These are phyloP conservation scores for Octonoba sinensis DNA, from an alignment of 2,888 invertebrate genomes.

Conservation along the genomic window DNA sequence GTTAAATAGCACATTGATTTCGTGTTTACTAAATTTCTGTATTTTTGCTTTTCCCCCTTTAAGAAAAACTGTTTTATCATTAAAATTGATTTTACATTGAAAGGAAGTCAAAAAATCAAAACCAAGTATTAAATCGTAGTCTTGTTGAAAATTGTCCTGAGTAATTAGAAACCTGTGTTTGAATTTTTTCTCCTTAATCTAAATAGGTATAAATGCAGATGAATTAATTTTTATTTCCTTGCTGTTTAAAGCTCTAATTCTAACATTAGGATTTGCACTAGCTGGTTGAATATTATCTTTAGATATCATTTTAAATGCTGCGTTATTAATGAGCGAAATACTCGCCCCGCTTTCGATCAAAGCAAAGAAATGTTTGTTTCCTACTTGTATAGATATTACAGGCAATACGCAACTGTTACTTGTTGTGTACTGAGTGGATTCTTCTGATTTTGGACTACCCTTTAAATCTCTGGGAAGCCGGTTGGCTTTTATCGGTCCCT, in stretches of 20 bases:
- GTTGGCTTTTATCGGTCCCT: too few species aligned
- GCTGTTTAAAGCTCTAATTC: neutral
- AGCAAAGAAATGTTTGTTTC: neutral
- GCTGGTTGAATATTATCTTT: neutral
- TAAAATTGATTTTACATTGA: conserved; percentile 13
- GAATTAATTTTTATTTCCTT: conserved; percentile 5
- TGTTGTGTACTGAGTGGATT: too few species aligned
- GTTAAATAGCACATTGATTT: conserved; percentile 3
- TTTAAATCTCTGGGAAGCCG: neutral
- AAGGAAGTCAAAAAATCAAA: conserved; percentile 2
- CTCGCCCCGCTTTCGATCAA: neutral
- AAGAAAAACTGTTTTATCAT: neutral
- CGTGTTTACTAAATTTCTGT: neutral
- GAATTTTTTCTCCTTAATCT: neutral
- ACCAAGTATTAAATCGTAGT: conserved; percentile 6
- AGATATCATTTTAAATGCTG: neutral
- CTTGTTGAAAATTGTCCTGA: neutral
- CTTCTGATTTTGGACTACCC: neutral
- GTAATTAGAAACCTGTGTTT: neutral
- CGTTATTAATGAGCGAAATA: neutral
- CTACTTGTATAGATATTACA: neutral
- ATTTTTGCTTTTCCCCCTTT: neutral
- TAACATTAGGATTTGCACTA: neutral
- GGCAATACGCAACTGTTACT: neutral
- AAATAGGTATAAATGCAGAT: neutral